Conservation (phyloP, 2,888 invertebrate species). For the Temnothorax rugatulus region DNA sequence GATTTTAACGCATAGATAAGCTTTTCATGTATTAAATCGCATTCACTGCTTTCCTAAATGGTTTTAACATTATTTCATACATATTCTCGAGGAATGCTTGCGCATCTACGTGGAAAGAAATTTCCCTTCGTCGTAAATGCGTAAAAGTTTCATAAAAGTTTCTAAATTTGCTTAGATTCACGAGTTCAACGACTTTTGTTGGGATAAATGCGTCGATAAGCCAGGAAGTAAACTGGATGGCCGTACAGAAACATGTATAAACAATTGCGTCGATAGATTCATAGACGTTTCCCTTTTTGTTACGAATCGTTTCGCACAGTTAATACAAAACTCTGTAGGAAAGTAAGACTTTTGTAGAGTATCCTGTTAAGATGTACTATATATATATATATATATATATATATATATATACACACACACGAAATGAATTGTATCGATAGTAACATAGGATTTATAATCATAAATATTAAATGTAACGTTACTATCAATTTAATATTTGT, state of each 20-base stretch:
- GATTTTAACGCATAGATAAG: constrained; percentile 17
- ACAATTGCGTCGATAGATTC: constrained; percentile 97
- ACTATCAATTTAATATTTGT: constrained; percentile 24
- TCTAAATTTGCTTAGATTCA: constrained; percentile 90
- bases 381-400: neutral
- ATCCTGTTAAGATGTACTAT: neutral
- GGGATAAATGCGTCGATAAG: constrained; percentile 98
- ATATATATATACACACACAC: too few species aligned
- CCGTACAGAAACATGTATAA: constrained; percentile 95
- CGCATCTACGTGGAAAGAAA: neutral
- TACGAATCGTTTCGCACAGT: constrained; percentile 95
- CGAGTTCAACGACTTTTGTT: constrained; percentile 97
- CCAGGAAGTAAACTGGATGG: constrained; percentile 95
- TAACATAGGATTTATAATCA: neutral
- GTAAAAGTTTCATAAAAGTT: neutral
- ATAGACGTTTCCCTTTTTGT: constrained; percentile 96
- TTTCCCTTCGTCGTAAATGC: neutral
- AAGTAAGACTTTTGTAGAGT: constrained; percentile 26
- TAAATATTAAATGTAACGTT: constrained; percentile 9
- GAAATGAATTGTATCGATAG: neutral
- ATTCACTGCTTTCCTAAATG: neutral
- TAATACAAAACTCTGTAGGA: constrained; percentile 91
- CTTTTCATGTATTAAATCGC: neutral
- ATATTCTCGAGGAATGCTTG: constrained; percentile 2
- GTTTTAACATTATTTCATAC: neutral